phyloP scores from a whole-genome alignment of 2,888 invertebrate species.

The Caenorhabditis virilis region DNA sequence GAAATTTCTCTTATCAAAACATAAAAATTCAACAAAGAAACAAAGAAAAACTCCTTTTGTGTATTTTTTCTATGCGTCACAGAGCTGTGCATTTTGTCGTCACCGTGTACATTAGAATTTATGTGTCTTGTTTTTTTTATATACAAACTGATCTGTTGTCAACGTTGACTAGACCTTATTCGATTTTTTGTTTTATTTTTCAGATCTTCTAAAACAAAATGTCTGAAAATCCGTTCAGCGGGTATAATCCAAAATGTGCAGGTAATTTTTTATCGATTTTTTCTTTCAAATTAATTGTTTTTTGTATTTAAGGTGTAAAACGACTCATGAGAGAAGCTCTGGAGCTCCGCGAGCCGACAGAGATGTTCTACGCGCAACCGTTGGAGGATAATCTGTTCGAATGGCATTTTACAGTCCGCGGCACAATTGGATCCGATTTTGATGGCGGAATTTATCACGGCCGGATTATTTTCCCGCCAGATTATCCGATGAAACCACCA shows the following conservation, averaged over 20 bases:
- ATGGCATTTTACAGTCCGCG: constrained; percentile 94
- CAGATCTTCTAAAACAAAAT: background rate
- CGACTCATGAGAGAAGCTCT: constrained; percentile 87
- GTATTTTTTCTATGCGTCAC: constrained; percentile 14
- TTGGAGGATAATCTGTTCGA: constrained; percentile 93
- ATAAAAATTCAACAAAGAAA: too few relatives aligned
- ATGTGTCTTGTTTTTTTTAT: background rate
- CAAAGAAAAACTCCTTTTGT: background rate
- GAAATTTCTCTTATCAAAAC: too few relatives aligned
- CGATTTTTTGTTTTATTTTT: constrained; percentile 1
- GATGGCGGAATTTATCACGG: constrained; percentile 87
- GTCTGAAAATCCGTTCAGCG: too few relatives aligned
- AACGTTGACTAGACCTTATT: constrained; percentile 9
- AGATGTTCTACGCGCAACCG: constrained; percentile 86
- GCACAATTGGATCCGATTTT: constrained; percentile 86
- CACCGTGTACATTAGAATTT: constrained; percentile 17
- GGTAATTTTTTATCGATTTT: constrained; percentile 39
- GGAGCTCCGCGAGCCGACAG: constrained; percentile 84
- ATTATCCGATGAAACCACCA: constrained; percentile 96
- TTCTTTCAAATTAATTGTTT: too few relatives aligned
- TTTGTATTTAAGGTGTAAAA: constrained; percentile 83
- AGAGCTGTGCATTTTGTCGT: constrained; percentile 22
- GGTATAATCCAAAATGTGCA: constrained; percentile 47
- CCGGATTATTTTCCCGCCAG: constrained; percentile 85
- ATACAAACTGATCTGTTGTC: constrained; percentile 5